Base-by-base conservation (phyloP, 2,888 invertebrate species). In the Andrena marginata region DNA sequence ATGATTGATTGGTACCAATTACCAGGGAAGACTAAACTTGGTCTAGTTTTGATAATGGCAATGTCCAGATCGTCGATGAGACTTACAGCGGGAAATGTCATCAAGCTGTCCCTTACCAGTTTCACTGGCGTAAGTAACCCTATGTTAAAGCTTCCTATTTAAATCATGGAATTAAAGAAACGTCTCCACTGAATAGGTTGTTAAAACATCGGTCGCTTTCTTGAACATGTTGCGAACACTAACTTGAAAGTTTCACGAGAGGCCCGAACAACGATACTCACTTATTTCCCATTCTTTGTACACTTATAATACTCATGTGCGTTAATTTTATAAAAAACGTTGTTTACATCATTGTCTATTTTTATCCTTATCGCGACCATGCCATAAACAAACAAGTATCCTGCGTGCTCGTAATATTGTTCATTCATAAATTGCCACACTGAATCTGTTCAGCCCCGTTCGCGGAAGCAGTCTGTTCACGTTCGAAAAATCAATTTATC, bases 11-110 rank as follows among this genome's bases (percentile, higher is more conserved):
- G 90, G 90, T 87, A 89, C 49, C 71, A 72, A 48, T 74, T 91
- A 6, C 72, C 89, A 5, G 73, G 79, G 0, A 89, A 79, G 60
- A 79, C 65, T 16, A 80, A 85, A 2, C 77, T 77, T 6, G 70
- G 67, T 3, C 51, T 90, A 2, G 68, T 80, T 0, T 10, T 82
- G 6, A 64, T 91, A 16, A 87, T 84, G 1, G 84, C 87, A 10
- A 85, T 85, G 33, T 87, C 89, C 16, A 78, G 63, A 20, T 70
- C 59, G 6, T 3, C 62, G 54, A 51, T 84, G 10, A 85, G 85
- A 73, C 87, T 92, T 10, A 92, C 90, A 4, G 92, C 92, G 33
- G 92, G 92, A 59, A 92, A 90, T 72, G 77, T 92, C 77, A 78
- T 90, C 7, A 84, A 87, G 20, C 71, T 92, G n/a, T 92, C 92